Base-by-base conservation (phyloP, 1,140 invertebrate species). In the Metopolophium dirhodum region DNA sequence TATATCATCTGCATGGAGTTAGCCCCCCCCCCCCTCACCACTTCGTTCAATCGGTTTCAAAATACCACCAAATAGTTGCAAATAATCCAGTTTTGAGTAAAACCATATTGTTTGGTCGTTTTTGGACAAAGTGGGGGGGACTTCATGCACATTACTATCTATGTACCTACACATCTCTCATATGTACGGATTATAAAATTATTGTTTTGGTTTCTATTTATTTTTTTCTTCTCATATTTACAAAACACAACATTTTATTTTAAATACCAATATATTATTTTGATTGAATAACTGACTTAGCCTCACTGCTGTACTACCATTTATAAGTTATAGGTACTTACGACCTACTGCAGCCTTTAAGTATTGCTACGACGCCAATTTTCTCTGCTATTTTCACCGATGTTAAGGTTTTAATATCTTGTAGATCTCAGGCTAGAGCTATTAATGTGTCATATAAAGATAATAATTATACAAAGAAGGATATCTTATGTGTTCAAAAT, bases 401-500 rank as follows among this genome's bases (percentile, higher is more conserved):
- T 37, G 30, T 57, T 26, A 89, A 57, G 9, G 23, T 41, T 35
- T 89, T 57, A 47, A 37, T 89, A 89, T 26, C 22, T 54, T 57
- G 88, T 89, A 41, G 54, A 89, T 89, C 49, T 89, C n/a, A 57
- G 49, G n/a, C 88, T 57, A 41, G 51, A 41, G 88, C 22, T 89
- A 30, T 89, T 89, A 89, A 57, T 57, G 51, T 89, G 88, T 41
- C 49, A 54, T 26, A 89, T 54, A 54, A 35, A 51, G n/a, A 57
- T 54, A 57, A 89, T 57, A 89, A 89, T 89, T 37, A 57, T n/a
- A 89, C 51, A 57, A 89, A 37, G 88, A 89, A 57, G 22, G 22
- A 37, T 89, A 37, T 89, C 35, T 54, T 54, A 54, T 89, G 88
- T 57, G 35, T 89, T 57, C 88, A 57, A 57, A 89, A 89, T 89